These are phyloP conservation scores for Todiramphus saurophagus DNA, from an alignment of 2,113 vertebrate genomes.

Conservation along the genomic window DNA sequence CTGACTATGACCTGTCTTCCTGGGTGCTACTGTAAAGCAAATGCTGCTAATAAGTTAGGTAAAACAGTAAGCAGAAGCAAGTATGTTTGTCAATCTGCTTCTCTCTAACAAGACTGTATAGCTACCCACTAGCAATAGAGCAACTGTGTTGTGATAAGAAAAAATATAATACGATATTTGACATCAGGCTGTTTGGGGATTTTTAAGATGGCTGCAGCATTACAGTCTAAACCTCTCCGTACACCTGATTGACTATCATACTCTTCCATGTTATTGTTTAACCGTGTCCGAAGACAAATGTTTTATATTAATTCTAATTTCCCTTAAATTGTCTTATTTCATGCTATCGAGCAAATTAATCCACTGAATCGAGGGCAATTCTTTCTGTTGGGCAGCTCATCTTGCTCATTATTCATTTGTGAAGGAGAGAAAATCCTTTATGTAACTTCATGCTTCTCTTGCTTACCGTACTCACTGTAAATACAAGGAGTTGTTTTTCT, in stretches of 20 bases:
- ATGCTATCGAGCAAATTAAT: slow-evolving; percentile 54
- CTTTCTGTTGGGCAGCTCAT: slow-evolving; percentile 30
- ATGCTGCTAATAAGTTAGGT: background rate
- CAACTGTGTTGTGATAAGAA: background rate
- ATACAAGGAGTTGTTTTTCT: background rate
- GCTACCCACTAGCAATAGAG: background rate
- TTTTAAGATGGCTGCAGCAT: background rate
- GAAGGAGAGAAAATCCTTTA: slow-evolving; percentile 45
- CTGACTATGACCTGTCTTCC: background rate
- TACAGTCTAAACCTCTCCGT: background rate
- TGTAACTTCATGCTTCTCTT: slow-evolving; percentile 24
- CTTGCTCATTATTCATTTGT: slow-evolving; percentile 46
- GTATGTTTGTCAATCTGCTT: background rate
- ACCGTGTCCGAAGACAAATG: slow-evolving; percentile 40
- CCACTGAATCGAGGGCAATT: slow-evolving; percentile 43
- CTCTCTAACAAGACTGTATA: background rate
- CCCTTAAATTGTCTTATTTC: slow-evolving; percentile 64
- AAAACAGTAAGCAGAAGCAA: background rate
- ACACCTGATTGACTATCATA: background rate
- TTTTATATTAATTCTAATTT: slow-evolving; percentile 65
- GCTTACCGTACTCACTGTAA: background rate
- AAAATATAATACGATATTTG: background rate
- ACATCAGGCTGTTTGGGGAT: background rate
- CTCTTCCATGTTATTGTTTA: background rate
- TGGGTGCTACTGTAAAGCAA: background rate